Evolutionary conservation across 2,797 vertebrate genomes (phyloP).

Genomic region (Scarus forsteni): DNA sequence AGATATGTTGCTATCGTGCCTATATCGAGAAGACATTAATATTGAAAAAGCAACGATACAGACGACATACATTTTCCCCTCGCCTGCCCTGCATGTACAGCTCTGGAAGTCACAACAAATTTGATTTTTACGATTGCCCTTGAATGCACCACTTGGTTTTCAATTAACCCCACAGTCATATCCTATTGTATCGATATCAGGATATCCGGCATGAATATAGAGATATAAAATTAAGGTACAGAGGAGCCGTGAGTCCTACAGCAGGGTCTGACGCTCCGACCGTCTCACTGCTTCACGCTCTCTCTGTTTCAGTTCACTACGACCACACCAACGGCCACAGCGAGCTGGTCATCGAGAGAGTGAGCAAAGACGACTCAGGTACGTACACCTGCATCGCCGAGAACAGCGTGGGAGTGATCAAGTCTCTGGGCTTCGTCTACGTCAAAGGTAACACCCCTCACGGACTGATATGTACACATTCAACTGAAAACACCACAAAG

Average conservation of each 20-base stretch:
- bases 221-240: too few relatives aligned
- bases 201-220: too few relatives aligned
- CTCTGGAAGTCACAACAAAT: too few relatives aligned
- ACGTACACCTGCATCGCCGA: constrained; percentile 94
- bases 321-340: constrained; percentile 87
- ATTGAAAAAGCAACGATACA: too few relatives aligned
- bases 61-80: too few relatives aligned
- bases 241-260: neutral
- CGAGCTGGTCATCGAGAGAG: constrained; percentile 91
- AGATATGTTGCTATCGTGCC: neutral
- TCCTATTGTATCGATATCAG: too few relatives aligned
- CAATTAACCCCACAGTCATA: too few relatives aligned
- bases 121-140: too few relatives aligned
- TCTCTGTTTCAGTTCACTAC: constrained; percentile 84
- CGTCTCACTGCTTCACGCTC: constrained; percentile 2
- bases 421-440: constrained; percentile 92
- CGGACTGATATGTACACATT: too few relatives aligned
- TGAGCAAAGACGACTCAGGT: constrained; percentile 92
- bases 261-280: neutral
- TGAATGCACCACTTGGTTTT: too few relatives aligned
- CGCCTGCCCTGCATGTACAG: too few relatives aligned
- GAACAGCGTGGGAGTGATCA: constrained; percentile 91
- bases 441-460: constrained; percentile 89
- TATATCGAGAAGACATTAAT: too few relatives aligned
- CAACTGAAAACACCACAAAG: neutral